phyloP scores from a whole-genome alignment of 2,888 invertebrate genomes.

The Lochmaea crataegi region DNA sequence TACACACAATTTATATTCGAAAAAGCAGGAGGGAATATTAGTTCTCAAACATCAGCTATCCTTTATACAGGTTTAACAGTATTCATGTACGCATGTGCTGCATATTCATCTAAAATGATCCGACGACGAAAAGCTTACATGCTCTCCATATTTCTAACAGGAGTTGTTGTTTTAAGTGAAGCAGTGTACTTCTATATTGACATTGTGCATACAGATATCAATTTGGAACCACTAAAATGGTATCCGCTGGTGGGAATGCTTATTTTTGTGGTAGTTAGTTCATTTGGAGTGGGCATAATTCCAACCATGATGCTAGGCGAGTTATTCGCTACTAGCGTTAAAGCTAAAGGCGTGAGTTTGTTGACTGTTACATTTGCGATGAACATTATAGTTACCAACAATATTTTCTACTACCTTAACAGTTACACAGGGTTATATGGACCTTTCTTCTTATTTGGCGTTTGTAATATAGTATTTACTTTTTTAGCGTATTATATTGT shows the following conservation, averaged over 20 bases:
- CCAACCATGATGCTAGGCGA: constrained; percentile 56
- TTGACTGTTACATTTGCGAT: constrained; percentile 52
- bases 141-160: constrained; percentile 48
- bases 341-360: constrained; percentile 53
- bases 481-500: constrained; percentile 53
- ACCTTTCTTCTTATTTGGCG: constrained; percentile 56
- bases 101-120: constrained; percentile 48
- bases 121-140: constrained; percentile 52
- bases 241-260: constrained; percentile 57
- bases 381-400: constrained; percentile 49
- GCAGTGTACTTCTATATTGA: constrained; percentile 53
- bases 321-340: constrained; percentile 57
- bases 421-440: constrained; percentile 54
- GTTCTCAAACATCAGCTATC: constrained; percentile 41
- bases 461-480: constrained; percentile 50
- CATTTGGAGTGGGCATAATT: constrained; percentile 53
- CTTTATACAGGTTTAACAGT: constrained; percentile 43
- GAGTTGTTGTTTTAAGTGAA: constrained; percentile 36
- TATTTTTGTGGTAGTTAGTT: constrained; percentile 51
- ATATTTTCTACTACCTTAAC: constrained; percentile 56
- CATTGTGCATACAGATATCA: constrained; percentile 44
- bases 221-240: constrained; percentile 51
- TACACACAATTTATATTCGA: constrained; percentile 58
- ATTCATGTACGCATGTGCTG: constrained; percentile 45
- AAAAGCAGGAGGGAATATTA: constrained; percentile 54